Conservation (phyloP, 2,113 vertebrate species). For the Albula glossodonta region DNA sequence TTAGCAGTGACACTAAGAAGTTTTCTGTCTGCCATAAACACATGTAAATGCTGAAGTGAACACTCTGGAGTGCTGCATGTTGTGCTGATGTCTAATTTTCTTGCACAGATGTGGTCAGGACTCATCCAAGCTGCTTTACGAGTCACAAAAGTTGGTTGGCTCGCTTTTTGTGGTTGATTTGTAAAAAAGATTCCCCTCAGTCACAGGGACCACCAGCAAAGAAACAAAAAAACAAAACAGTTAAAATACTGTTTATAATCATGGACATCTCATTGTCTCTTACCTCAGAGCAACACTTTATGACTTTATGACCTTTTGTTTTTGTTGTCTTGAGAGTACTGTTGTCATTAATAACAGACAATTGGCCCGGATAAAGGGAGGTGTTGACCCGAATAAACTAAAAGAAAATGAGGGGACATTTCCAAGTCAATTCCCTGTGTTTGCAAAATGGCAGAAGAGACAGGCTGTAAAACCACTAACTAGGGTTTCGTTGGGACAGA, state of each 20-base stretch:
- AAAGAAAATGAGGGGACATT: not conserved
- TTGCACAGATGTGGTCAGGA: not conserved
- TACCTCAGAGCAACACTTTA: not conserved
- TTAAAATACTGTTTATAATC: not conserved
- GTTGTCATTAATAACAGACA: not conserved
- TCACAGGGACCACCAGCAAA: not conserved
- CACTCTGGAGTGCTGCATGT: not conserved
- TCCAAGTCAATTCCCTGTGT: not conserved
- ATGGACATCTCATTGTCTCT: not conserved
- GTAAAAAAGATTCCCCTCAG: not conserved
- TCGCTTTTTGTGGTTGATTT: not conserved
- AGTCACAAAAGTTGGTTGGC: not conserved
- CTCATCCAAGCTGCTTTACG: not conserved
- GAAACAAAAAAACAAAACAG: not conserved
- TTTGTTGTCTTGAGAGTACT: not conserved
- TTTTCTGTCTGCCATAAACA: not conserved
- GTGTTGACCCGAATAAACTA: not conserved
- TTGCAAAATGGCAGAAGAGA: not conserved
- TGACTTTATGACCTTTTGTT: not conserved
- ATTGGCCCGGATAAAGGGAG: not conserved
- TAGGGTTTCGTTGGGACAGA: not conserved
- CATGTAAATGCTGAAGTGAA: not conserved
- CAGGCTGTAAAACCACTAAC: not conserved
- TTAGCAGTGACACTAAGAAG: not conserved
- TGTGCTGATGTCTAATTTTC: not conserved